Evolutionary conservation across 1,140 invertebrate species (phyloP), one percentile per base, ranked within the genome.

Genomic region (Camponotus pennsylvanicus): DNA sequence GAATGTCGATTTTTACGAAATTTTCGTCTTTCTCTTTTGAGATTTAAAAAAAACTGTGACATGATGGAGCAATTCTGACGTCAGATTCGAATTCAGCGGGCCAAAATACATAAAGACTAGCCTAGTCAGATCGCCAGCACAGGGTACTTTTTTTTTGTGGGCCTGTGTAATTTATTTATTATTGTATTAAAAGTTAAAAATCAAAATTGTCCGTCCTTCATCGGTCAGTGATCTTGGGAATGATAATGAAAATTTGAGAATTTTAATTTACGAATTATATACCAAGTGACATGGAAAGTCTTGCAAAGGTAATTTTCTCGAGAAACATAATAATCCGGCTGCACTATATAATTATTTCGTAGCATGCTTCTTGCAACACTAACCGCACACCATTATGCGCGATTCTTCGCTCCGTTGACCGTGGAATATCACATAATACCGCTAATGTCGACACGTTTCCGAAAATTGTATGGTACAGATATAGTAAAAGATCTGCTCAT

Each of bases 361-460:
- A 18, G 67, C 40, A 45, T 59, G 9, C n/a, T 63, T 57, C 66
- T 88, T 88, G n/a, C 85, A 66, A 87, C 85, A 87, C n/a, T 3
- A 49, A 79, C 86, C 55, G 71, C 76, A 78, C 59, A 64, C 42
- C 78, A 87, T 86, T 87, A 79, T 67, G 52, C 45, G 49, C 85
- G 57, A 78, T 79, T 71, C 70, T 71, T 63, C 55, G 73, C 85
- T 87, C 85, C 78, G 75, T 57, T 45, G 55, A 37, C 13, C 66
- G 66, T 52, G 52, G 32, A 34, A n/a, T 71, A 86, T 27, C 40
- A 32, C 15, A 87, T 64, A 86, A 69, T 45, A 9, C 21, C 55
- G 9, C 15, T n/a, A 32, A 63, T 87, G 69, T 87, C 85, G 42
- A 87, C 86, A 88, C 49, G 15, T 32, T 13, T 27, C 2, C 32